phyloP scores from a whole-genome alignment of 2,797 vertebrate species.

The Sciaenops ocellatus region DNA sequence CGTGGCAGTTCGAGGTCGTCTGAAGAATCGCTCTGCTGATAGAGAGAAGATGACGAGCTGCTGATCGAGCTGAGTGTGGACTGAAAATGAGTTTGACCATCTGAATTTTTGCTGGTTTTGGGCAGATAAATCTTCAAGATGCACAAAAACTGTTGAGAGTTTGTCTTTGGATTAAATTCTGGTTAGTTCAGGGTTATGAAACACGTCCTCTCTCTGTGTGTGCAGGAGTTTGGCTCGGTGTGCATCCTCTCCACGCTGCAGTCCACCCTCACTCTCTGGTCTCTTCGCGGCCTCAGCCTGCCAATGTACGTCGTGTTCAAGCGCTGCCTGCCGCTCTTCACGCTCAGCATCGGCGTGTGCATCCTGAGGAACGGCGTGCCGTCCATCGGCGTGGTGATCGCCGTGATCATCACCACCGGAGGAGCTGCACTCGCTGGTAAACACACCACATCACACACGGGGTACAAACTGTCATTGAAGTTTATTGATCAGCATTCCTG shows the following conservation, averaged over 20 bases:
- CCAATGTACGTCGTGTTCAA: constrained; percentile 99
- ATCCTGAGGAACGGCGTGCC: constrained; percentile 93
- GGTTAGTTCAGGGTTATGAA: no score
- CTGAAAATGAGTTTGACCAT: no score
- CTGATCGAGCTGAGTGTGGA: no score
- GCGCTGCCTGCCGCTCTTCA: constrained; percentile 95
- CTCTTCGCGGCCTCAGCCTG: constrained; percentile 94
- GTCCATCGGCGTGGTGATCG: constrained; percentile 90
- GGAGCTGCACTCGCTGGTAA: constrained; percentile 94
- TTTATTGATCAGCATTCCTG: no score
- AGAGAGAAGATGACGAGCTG: no score
- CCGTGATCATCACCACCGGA: constrained; percentile 94
- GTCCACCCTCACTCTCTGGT: constrained; percentile 96
- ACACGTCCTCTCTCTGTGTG: background rate
- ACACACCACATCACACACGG: background rate
- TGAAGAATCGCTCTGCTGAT: no score
- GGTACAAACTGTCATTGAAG: no score
- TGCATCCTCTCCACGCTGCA: constrained; percentile 93
- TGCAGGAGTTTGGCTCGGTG: constrained; percentile 88
- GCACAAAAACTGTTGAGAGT: no score
- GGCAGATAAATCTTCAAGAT: no score
- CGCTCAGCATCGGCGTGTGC: constrained; percentile 92
- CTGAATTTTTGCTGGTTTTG: no score
- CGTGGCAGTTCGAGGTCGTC: no score
- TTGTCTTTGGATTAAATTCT: no score